phyloP scores from a whole-genome alignment of 2,113 vertebrate species.

The Syngnathus scovelli region DNA sequence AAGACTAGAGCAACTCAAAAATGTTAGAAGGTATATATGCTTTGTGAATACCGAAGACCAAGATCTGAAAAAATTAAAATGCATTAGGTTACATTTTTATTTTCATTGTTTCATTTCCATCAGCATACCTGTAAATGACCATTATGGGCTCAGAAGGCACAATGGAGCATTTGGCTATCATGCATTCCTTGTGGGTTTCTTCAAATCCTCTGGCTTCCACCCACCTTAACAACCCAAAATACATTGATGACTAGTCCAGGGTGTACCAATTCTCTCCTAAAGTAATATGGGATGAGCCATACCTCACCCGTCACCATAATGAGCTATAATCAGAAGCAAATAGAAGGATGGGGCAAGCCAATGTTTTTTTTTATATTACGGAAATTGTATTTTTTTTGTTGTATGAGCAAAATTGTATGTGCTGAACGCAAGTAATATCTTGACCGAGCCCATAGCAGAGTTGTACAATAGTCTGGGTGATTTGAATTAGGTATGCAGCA shows the following conservation, averaged over 20 bases:
- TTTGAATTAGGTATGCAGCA: conserved; percentile 37
- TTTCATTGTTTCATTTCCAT: neutral
- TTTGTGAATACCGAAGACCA: neutral
- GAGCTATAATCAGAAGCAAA: conserved; percentile 7
- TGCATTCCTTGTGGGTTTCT: neutral
- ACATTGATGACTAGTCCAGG: neutral
- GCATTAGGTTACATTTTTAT: neutral
- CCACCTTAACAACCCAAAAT: neutral
- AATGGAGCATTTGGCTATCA: neutral
- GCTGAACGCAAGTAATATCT: conserved; percentile 2
- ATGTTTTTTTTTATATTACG: conserved; percentile 28
- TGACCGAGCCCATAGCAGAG: neutral
- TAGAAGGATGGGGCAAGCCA: conserved; percentile 21
- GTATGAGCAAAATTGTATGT: conserved; percentile 4
- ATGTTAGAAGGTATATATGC: neutral
- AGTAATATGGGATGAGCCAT: neutral
- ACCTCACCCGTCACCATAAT: neutral
- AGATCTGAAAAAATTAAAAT: neutral
- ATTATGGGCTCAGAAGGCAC: neutral
- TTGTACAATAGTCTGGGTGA: conserved; percentile 8
- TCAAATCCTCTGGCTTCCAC: neutral
- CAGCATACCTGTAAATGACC: neutral
- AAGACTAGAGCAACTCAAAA: neutral
- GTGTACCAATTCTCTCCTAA: neutral
- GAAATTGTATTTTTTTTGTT: conserved; percentile 13